These are phyloP conservation scores for Crypturellus tataupa DNA, from an alignment of 2,797 vertebrate species.

Conservation along the genomic window DNA sequence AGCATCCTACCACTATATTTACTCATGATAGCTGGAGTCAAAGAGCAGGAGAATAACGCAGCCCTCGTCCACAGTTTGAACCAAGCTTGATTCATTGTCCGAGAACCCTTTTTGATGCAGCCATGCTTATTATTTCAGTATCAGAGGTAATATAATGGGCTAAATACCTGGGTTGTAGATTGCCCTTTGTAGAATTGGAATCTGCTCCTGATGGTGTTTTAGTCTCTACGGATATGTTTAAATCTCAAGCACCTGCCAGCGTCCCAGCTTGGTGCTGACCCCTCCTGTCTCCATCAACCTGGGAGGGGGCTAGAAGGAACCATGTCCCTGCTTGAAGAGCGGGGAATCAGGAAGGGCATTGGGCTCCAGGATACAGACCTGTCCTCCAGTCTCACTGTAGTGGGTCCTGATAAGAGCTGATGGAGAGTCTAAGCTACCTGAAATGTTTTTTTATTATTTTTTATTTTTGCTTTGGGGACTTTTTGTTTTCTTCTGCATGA, in stretches of 20 bases:
- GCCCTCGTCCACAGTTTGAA: neutral
- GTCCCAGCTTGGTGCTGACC: neutral
- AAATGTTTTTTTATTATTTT: neutral
- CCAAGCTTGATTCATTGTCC: neutral
- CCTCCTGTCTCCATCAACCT: neutral
- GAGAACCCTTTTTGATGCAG: neutral
- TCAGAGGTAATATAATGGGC: slow-evolving; percentile 37
- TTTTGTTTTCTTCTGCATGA: neutral
- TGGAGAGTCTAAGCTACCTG: neutral
- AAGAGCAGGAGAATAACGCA: slow-evolving; percentile 20
- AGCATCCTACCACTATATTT: slow-evolving; percentile 32
- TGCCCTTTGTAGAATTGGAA: neutral
- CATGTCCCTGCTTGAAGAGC: neutral
- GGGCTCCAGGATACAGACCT: neutral
- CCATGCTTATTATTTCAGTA: slow-evolving; percentile 1
- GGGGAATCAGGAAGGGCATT: neutral
- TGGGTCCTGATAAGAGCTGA: neutral
- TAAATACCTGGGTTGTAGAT: neutral
- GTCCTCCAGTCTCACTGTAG: neutral
- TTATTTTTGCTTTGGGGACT: neutral
- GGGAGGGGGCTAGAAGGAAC: neutral
- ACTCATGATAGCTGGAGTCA: neutral
- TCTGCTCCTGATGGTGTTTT: neutral
- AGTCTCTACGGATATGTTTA: neutral
- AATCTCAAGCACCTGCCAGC: neutral